Evolutionary conservation across 2,113 vertebrate genomes (phyloP).

Genomic region (Pseudopodoces humilis): DNA sequence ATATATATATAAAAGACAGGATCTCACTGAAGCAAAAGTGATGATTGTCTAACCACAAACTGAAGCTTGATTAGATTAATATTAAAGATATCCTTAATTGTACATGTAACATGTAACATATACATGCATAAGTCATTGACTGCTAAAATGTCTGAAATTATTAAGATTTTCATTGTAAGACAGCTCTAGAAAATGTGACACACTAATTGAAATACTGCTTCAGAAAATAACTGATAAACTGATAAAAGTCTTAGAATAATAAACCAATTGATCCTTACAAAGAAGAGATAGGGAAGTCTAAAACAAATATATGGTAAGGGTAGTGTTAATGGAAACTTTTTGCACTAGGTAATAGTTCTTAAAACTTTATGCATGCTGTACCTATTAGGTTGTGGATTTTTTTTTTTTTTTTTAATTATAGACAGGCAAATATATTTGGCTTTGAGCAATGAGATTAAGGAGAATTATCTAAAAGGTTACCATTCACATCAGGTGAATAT

Average conservation of each 20-base stretch:
- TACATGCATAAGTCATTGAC: slow-evolving; percentile 24
- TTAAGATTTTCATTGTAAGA: neutral
- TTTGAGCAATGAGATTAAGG: neutral
- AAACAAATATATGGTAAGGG: neutral
- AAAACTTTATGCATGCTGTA: neutral
- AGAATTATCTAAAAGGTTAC: neutral
- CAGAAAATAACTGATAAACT: neutral
- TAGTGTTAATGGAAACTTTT: neutral
- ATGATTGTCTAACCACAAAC: slow-evolving; percentile 36
- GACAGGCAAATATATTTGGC: neutral
- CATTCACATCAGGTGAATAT: neutral
- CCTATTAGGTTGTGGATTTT: neutral
- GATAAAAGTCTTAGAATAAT: neutral
- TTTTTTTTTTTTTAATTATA: neutral
- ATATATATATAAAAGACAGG: neutral
- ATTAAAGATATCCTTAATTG: slow-evolving; percentile 53
- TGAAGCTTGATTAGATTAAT: slow-evolving; percentile 53
- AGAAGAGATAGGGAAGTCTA: neutral
- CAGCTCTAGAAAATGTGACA: neutral
- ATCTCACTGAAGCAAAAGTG: neutral
- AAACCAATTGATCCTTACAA: neutral
- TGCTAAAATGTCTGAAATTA: slow-evolving; percentile 36
- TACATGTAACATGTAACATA: neutral
- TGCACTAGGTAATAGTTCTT: neutral
- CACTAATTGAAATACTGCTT: neutral